A percentile compares a stretch with the other conserved stretches of the same genome.
phyloP scores from a whole-genome alignment of 2,113 vertebrate species.

The Polypterus senegalus region DNA sequence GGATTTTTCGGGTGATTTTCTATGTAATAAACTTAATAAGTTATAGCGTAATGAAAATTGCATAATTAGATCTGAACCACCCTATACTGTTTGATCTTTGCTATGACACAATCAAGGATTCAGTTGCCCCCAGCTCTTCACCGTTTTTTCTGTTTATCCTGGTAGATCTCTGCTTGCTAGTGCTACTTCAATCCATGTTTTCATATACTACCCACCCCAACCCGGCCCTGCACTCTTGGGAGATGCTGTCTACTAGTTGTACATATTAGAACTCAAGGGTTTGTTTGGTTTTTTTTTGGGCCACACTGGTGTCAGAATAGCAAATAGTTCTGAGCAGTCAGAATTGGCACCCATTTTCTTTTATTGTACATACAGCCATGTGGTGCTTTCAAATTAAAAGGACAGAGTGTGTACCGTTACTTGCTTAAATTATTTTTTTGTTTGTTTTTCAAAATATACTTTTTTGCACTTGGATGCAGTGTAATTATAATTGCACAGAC shows the following conservation, averaged over 20 bases:
- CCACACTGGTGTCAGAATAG: neutral
- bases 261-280: conserved; percentile 39
- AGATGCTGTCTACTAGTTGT: conserved; percentile 39
- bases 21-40: conserved; percentile 14
- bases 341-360: conserved; percentile 43
- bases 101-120: conserved; percentile 38
- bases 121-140: neutral
- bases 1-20: too few relatives aligned
- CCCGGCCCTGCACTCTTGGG: conserved; percentile 27
- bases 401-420: conserved; percentile 37
- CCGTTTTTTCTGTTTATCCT: too few relatives aligned
- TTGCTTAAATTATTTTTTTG: conserved; percentile 36
- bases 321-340: conserved; percentile 42
- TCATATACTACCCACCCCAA: too few relatives aligned
- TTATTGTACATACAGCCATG: conserved; percentile 56
- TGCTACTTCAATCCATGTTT: too few relatives aligned
- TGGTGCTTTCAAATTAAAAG: conserved; percentile 51
- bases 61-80: too few relatives aligned
- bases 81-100: conserved; percentile 28
- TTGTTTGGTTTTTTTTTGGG: neutral
- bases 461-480: neutral
- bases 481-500: neutral
- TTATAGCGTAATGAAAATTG: too few relatives aligned
- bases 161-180: too few relatives aligned
- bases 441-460: conserved; percentile 4